Percentiles rank a stretch among this genome's conserved stretches.
Conservation (phyloP, 92 coral and sea anemone genomes). For the Ricordea florida region DNA sequence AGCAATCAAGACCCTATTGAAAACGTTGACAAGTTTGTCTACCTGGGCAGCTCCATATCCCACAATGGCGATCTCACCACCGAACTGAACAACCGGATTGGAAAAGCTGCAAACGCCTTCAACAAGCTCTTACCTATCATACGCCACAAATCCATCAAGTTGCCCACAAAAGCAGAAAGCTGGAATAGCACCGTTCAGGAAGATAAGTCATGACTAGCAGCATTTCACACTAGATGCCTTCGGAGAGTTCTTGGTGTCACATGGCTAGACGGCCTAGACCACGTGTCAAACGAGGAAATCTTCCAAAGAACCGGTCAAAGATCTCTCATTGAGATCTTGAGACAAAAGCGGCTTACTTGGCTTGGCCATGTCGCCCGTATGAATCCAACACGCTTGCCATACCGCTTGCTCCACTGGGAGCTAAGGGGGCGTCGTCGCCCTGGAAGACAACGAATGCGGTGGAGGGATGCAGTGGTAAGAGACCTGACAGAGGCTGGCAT, state of each 20-base stretch:
- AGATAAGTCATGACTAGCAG: constrained; percentile 6
- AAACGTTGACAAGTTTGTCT: constrained; percentile 7
- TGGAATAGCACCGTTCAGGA: constrained; percentile 14
- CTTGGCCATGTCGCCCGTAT: too few relatives aligned
- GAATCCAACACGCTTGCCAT: too few relatives aligned
- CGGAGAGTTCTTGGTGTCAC: constrained; percentile 15
- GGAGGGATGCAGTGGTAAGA: too few relatives aligned
- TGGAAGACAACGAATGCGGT: too few relatives aligned
- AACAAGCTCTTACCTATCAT: not conserved
- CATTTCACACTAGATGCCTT: constrained; percentile 23
- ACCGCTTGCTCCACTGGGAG: too few relatives aligned
- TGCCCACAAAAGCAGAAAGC: constrained; percentile 2
- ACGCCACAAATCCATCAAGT: not conserved
- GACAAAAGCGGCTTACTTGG: too few relatives aligned
- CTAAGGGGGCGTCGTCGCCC: too few relatives aligned
- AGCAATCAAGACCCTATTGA: not conserved
- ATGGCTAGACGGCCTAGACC: constrained; percentile 1
- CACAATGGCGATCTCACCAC: constrained; percentile 3
- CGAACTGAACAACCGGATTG: not conserved
- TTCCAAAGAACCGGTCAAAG: not conserved
- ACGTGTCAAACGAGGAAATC: too few relatives aligned
- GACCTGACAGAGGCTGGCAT: too few relatives aligned
- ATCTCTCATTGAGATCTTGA: constrained; percentile 25
- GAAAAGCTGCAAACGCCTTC: constrained; percentile 1
- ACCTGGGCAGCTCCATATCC: constrained; percentile 5